Evolutionary conservation across 2,113 vertebrate species (phyloP).

Genomic region (Sinocyclocheilus rhinocerous): DNA sequence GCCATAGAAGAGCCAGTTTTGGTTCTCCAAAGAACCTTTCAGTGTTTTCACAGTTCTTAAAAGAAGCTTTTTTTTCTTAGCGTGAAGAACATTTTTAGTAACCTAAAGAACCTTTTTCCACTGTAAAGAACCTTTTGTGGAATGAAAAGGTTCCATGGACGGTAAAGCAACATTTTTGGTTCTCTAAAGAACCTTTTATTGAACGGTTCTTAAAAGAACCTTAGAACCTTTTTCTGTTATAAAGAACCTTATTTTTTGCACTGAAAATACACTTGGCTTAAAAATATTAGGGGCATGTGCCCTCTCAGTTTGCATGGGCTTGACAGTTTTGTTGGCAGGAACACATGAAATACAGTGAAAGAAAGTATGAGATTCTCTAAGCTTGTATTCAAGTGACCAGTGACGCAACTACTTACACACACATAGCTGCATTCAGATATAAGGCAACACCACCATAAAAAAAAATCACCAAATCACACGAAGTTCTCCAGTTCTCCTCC

Average conservation of each 20-base stretch:
- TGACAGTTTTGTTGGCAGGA: not conserved
- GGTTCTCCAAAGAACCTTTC: too few relatives aligned
- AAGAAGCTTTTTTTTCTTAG: too few relatives aligned
- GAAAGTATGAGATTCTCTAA: not conserved
- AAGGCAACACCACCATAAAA: not conserved
- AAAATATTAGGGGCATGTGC: not conserved
- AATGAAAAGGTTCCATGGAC: too few relatives aligned
- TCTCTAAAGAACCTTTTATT: not conserved
- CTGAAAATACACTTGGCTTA: not conserved
- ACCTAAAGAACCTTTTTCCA: too few relatives aligned
- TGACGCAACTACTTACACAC: constrained; percentile 17
- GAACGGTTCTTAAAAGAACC: not conserved
- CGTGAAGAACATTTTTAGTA: too few relatives aligned
- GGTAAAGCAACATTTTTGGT: too few relatives aligned
- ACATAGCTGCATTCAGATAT: not conserved
- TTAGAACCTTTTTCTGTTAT: not conserved
- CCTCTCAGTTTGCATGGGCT: not conserved
- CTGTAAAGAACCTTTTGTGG: too few relatives aligned
- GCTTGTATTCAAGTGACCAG: constrained; percentile 15
- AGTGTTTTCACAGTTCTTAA: too few relatives aligned
- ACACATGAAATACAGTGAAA: not conserved
- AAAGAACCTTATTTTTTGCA: not conserved
- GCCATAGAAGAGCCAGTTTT: too few relatives aligned
- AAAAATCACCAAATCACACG: not conserved
- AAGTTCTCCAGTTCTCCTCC: not conserved